Evolutionary conservation across 2,888 invertebrate species (phyloP), one percentile per base, ranked within the genome.

Genomic region (Harpalus rufipes): DNA sequence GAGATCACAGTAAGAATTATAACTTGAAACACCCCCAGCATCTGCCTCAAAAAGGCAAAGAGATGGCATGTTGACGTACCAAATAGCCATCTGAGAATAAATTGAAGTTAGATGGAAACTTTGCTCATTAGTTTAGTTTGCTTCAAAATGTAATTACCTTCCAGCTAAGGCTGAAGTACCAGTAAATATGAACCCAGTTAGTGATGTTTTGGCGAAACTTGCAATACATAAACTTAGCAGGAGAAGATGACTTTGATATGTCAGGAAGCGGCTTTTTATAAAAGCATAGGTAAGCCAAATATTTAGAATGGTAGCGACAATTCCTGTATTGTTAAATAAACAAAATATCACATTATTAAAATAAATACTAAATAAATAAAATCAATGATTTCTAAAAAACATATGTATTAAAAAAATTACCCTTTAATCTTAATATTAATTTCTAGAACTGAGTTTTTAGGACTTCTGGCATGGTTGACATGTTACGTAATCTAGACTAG

Each of bases 281-380:
- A 93, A 93, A 39, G 93, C 92, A 89, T 91, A 91, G 89, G 92
- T 92, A 86, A 93, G 91, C 93, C 93, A 93, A 87, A 91, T 91
- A 88, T 93, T 93, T 87, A 93, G 91, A 90, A 92, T 91, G 91
- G 92, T 91, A 90, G 93, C 92, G 88, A 92, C 92, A 88, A 92
- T 90, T 90, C 93, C 93, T 93, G 91, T 84, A 88, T 88, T 39
- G 14, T 21, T 63, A 32, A 21, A 32, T 32, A 32, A 32, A 32
- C 5, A 32, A 32, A 32, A 32, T 32, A 32, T 32, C 6, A 32
- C 7, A 83, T n/a, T n/a, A n/a, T n/a, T n/a, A n/a, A n/a, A 14
- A 51, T 8, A 16, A 56, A 12, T 41, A 39, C 61, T 10, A 59
- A 83, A 12, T 8, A 51, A 51, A 51, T 32, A 32, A 59, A 83